Evolutionary conservation across 2,797 vertebrate genomes (phyloP), one percentile per base, ranked within the genome.

Genomic region (Artibeus jamaicensis): DNA sequence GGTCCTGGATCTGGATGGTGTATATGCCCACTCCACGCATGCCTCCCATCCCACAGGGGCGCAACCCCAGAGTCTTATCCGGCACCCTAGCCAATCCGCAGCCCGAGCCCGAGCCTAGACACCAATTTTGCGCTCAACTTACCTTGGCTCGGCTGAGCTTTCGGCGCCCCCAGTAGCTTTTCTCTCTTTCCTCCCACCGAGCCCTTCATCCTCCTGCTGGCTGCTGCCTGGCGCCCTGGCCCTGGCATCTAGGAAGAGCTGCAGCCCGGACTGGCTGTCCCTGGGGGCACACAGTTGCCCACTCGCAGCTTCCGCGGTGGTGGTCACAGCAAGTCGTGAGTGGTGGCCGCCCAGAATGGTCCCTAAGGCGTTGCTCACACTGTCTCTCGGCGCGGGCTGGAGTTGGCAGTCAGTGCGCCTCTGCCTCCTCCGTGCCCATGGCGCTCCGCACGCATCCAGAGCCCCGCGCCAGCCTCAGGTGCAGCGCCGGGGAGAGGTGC

Each of bases 181-280:
- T 97, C 98, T 90, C 77, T 92, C 65, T 96, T 92, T 93, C 94
- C 93, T 21, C 93, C 97, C 48, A 68, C 97, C 3, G 97, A 97
- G 96, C 97, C 97, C 97, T 97, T 98, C 98, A 98, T 98, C 97
- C 97, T 97, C 93, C 96, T 88, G 97, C 97, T 12, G 91, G 91
- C 85, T 29, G 96, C 29, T 7, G 94, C 96, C 84, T 92, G 91
- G 97, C 97, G 96, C 97, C 96, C 97, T 18, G 90, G 96, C 77
- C 97, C 98, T 26, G 97, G 92, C 96, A 97, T 97, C 97, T 81
- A 93, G 95, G 70, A 79, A 71, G 44, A 67, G 83, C 94, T 5
- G 94, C 79, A 53, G 42, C 88, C 79, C 0, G 14, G 82, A 79
- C 88, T 68, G 92, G 15, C 37, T 1, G 89, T 32, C 82, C 82